Conservation (phyloP, 2,113 vertebrate species). For the Octodon degus region DNA sequence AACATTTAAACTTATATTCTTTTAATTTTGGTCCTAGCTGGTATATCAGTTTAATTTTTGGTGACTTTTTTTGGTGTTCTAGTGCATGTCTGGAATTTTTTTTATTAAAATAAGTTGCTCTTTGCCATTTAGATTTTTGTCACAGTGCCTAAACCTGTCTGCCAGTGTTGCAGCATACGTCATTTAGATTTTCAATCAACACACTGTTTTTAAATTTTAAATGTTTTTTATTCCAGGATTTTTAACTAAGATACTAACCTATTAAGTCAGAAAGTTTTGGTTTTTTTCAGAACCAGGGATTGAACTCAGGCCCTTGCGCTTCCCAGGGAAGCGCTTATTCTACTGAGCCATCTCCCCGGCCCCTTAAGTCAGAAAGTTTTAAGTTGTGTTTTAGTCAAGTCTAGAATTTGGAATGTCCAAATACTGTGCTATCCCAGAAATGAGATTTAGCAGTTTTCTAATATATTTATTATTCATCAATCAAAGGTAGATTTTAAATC, state of each 20-base stretch:
- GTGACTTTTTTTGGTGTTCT: slow-evolving; percentile 66
- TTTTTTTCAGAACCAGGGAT: too few relatives aligned
- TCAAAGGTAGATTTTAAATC: not conserved
- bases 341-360: too few relatives aligned
- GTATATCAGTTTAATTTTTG: slow-evolving; percentile 69
- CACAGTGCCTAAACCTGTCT: slow-evolving; percentile 67
- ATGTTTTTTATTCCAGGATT: slow-evolving; percentile 73
- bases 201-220: slow-evolving; percentile 78
- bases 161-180: slow-evolving; percentile 79
- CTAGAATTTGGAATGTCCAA: not conserved
- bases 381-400: slow-evolving; percentile 13
- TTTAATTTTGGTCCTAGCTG: slow-evolving; percentile 50
- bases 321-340: too few relatives aligned
- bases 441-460: slow-evolving; percentile 26
- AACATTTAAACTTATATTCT: slow-evolving; percentile 52
- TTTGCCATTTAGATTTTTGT: slow-evolving; percentile 79
- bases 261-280: not conserved
- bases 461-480: slow-evolving; percentile 15
- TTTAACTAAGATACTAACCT: slow-evolving; percentile 77
- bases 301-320: too few relatives aligned
- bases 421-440: not conserved
- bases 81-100: slow-evolving; percentile 72
- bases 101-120: slow-evolving; percentile 61
- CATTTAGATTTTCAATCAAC: slow-evolving; percentile 79
- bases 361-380: not conserved